Conservation (phyloP, 2,888 invertebrate species). For the Scaptodrosophila latifasciaeformis region DNA sequence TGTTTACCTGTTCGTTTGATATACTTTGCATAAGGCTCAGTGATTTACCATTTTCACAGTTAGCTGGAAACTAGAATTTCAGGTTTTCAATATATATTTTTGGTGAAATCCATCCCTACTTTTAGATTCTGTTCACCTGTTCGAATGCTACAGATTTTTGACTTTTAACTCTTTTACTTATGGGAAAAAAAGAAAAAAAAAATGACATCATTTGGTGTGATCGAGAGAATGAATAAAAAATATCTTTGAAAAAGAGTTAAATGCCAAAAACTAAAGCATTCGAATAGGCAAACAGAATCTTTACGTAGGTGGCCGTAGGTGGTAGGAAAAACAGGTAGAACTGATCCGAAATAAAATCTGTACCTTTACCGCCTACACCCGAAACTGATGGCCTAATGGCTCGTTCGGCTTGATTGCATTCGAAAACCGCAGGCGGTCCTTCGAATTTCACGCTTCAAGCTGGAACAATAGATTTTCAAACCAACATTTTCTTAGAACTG, state of each 20-base stretch:
- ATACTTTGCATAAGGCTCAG: not conserved
- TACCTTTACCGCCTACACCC: not conserved
- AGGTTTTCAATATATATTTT: too few relatives aligned
- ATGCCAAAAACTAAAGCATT: slow-evolving; percentile 34
- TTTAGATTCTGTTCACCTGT: slow-evolving; percentile 18
- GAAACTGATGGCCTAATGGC: slow-evolving; percentile 40
- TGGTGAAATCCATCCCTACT: too few relatives aligned
- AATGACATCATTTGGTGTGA: not conserved
- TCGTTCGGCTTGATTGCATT: slow-evolving; percentile 50
- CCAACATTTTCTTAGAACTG: not conserved
- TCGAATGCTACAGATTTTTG: slow-evolving; percentile 31
- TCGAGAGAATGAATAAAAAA: too few relatives aligned
- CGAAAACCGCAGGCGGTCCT: slow-evolving; percentile 29
- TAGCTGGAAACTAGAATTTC: too few relatives aligned
- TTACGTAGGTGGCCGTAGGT: not conserved
- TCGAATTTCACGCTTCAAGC: slow-evolving; percentile 10
- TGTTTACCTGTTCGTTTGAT: not conserved
- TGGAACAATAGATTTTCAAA: slow-evolving; percentile 10
- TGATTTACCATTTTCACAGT: not conserved
- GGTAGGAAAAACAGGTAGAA: slow-evolving; percentile 2
- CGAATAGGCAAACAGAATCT: slow-evolving; percentile 38
- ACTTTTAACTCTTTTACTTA: slow-evolving; percentile 23
- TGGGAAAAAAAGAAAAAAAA: not conserved
- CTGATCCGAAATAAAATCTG: not conserved
- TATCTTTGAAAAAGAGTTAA: slow-evolving; percentile 20